phyloP scores from a whole-genome alignment of 2,113 vertebrate species.

The Acinonyx jubatus region DNA sequence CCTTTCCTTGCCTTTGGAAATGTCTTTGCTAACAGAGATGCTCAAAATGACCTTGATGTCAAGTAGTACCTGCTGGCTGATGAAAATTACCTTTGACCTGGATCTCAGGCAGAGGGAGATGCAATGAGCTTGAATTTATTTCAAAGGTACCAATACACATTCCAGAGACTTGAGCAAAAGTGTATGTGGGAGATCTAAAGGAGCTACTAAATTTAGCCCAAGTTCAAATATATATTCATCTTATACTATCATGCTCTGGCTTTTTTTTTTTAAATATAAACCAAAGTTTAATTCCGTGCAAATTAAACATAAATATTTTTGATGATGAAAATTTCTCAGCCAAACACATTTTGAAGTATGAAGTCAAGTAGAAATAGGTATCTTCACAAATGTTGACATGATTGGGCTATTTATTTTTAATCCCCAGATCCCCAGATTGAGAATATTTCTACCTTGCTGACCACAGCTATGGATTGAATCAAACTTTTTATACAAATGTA shows the following conservation, averaged over 20 bases:
- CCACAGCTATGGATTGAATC: neutral
- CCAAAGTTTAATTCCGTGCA: neutral
- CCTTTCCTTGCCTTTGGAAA: neutral
- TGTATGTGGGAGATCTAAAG: neutral
- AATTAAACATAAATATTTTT: slow-evolving; percentile 26
- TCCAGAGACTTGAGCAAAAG: neutral
- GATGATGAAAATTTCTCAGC: neutral
- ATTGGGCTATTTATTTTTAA: neutral
- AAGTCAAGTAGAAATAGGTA: neutral
- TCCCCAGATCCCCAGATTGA: neutral
- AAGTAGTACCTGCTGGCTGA: neutral
- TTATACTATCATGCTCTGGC: neutral
- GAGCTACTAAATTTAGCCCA: neutral
- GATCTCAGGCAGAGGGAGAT: neutral
- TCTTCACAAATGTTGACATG: neutral
- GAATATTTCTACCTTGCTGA: neutral
- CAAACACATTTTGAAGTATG: neutral
- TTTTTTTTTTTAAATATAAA: slow-evolving; percentile 36
- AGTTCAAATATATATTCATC: neutral
- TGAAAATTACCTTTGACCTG: neutral
- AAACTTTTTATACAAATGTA: neutral
- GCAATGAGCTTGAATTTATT: neutral
- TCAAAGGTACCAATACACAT: neutral
- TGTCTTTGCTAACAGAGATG: neutral
- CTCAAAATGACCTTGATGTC: neutral